Evolutionary conservation across 2,888 invertebrate genomes (phyloP), one percentile per base, ranked within the genome.

Genomic region (Cheilosia grossa): DNA sequence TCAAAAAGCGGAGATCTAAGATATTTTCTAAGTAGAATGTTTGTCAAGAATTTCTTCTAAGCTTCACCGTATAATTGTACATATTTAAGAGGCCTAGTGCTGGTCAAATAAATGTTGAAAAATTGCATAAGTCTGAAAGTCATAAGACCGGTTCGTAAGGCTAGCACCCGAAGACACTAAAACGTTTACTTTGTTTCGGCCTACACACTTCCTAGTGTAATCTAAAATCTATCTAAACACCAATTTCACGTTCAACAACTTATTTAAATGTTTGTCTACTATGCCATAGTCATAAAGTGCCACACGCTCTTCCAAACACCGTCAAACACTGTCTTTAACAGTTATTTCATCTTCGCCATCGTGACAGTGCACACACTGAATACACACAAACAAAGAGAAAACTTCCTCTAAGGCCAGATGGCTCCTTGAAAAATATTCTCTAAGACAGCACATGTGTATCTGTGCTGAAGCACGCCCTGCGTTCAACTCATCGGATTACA

Each of bases 261-360:
- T 58, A 30, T 40, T 49, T 47, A 17, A 49, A 58, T 27, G 44
- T n/a, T 66, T 58, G 58, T 49, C 64, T 49, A 49, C 49, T 74
- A 74, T 42, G 27, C 40, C 17, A 27, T 27, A 56, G 56, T 64
- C 64, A 56, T 56, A 63, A 64, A 74, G 47, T 66, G 49, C 47
- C 49, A 73, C 54, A 49, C 63, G 63, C 53, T 54, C 42, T 15
- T 6, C 10, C 37, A 13, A 54, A 56, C 44, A 54, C 24, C 24
- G 47, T 61, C 24, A 61, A 17, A 49, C 64, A 30, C 4, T 13
- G 15, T 64, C 42, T 58, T 10, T 40, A 66, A 33, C 27, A 66
- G 37, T 58, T 74, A 49, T 66, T 40, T 27, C 58, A 64, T 47
- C 27, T 19, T 13, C 42, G 21, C 64, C 53, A n/a, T 40, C 19